phyloP scores from a whole-genome alignment of 2,888 invertebrate genomes.

The Campoletis raptor region DNA sequence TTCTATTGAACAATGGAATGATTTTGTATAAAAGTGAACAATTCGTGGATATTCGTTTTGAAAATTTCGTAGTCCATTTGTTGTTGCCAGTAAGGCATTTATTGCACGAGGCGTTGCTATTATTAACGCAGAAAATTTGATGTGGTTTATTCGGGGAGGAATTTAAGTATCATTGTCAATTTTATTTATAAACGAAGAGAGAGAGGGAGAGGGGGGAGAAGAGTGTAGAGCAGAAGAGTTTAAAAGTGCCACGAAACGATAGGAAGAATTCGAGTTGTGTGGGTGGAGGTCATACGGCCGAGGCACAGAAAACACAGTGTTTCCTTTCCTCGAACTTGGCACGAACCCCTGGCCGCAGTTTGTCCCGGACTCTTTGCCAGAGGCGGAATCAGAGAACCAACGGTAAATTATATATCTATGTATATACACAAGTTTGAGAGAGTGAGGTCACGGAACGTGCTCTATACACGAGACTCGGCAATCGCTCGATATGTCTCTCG shows the following conservation, averaged over 20 bases:
- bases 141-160: conserved; percentile 38
- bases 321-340: conserved; percentile 67
- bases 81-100: neutral
- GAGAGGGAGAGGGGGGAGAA: conserved; percentile 13
- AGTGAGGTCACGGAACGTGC: conserved; percentile 55
- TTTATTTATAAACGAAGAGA: conserved; percentile 45
- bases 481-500: conserved; percentile 45
- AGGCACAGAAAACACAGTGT: conserved; percentile 44
- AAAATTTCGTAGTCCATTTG: neutral
- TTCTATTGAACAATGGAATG: neutral
- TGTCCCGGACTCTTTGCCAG: conserved; percentile 45
- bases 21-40: neutral
- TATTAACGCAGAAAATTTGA: conserved; percentile 46
- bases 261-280: conserved; percentile 37
- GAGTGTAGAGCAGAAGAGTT: neutral
- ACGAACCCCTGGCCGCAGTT: conserved; percentile 52
- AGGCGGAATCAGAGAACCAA: conserved; percentile 48
- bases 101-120: conserved; percentile 4
- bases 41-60: neutral
- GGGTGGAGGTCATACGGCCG: conserved; percentile 58
- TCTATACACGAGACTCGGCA: conserved; percentile 22
- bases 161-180: conserved; percentile 48
- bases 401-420: conserved; percentile 24
- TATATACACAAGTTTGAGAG: conserved; percentile 21
- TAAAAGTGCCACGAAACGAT: conserved; percentile 51